Evolutionary conservation across 2,113 vertebrate genomes (phyloP).

Genomic region (Mobula birostris): DNA sequence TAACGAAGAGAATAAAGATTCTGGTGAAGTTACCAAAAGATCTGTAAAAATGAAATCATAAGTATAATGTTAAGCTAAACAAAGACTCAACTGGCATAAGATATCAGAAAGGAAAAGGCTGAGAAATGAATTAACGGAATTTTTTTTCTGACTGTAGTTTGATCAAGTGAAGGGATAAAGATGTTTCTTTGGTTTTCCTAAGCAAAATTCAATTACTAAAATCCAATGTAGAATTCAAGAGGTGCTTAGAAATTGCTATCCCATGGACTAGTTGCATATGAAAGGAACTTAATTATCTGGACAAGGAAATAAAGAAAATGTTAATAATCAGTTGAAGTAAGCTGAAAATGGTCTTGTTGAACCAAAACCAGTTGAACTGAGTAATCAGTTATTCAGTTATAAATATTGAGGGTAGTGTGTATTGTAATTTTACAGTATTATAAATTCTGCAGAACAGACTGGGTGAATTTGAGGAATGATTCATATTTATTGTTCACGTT

Average conservation of each 20-base stretch:
- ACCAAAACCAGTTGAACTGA: not conserved
- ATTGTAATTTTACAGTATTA: not conserved
- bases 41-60: not conserved
- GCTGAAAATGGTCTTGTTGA: not conserved
- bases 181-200: not conserved
- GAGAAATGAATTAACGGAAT: not conserved
- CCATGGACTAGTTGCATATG: not conserved
- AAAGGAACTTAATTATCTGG: not conserved
- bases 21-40: not conserved
- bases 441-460: not conserved
- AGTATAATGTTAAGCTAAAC: not conserved
- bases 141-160: not conserved
- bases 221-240: not conserved
- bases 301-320: not conserved
- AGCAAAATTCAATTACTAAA: not conserved
- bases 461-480: not conserved
- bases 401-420: not conserved
- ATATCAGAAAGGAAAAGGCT: not conserved
- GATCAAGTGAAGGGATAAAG: not conserved
- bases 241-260: not conserved
- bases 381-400: not conserved
- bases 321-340: not conserved
- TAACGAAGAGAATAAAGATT: not conserved
- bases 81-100: not conserved
- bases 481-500: not conserved